Conservation (phyloP, 2,797 vertebrate species). For the Periophthalmus magnuspinnatus region DNA sequence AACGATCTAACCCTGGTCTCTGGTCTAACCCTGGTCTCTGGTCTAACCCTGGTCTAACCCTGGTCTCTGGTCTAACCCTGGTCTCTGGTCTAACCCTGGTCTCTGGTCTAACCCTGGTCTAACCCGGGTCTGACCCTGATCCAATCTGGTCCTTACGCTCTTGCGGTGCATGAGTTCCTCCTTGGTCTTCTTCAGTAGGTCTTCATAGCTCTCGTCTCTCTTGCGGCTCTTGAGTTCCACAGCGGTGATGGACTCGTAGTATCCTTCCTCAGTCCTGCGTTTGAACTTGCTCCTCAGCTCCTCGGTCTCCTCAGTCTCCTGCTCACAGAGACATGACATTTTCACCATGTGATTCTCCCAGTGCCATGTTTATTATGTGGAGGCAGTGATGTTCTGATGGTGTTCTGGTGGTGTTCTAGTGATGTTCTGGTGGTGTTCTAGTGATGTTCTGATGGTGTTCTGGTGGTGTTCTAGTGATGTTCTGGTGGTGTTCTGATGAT, state of each 20-base stretch:
- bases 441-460: too few species aligned
- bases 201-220: conserved; percentile 96
- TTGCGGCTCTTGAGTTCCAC: conserved; percentile 94
- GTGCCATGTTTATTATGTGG: too few species aligned
- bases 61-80: not conserved
- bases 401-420: too few species aligned
- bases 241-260: conserved; percentile 96
- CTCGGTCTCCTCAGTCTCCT: conserved; percentile 89
- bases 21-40: too few species aligned
- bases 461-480: too few species aligned
- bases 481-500: too few species aligned
- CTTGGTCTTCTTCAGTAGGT: conserved; percentile 92
- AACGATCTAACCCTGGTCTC: too few species aligned
- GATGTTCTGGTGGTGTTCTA: too few species aligned
- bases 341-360: too few species aligned
- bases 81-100: not conserved
- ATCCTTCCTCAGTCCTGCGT: conserved; percentile 95
- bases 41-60: not conserved
- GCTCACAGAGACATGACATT: conserved; percentile 63
- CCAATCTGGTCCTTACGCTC: not conserved
- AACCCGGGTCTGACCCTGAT: not conserved
- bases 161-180: conserved; percentile 91
- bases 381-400: too few species aligned
- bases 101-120: not conserved
- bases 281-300: conserved; percentile 97